Evolutionary conservation across 2,888 invertebrate species (phyloP).

Genomic region (Plemyria rubiginata): DNA sequence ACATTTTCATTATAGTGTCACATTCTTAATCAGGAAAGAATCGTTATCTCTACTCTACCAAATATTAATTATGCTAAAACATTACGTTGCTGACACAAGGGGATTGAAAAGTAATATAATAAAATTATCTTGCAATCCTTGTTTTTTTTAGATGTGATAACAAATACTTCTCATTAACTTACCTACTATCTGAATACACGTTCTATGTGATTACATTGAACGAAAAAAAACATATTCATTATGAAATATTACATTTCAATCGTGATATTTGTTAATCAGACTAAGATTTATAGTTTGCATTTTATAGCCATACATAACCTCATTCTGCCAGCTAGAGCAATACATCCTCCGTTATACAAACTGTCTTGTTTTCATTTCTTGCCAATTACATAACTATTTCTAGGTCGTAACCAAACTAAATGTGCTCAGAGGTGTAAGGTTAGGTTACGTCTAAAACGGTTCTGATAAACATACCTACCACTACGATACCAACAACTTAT

Average conservation of each 20-base stretch:
- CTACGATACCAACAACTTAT: too few species aligned
- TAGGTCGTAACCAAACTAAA: conserved; percentile 52
- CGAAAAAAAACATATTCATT: background rate
- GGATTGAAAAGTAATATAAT: too few species aligned
- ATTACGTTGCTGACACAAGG: too few species aligned
- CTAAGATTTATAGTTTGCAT: conserved; percentile 18
- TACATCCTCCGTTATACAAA: conserved; percentile 57
- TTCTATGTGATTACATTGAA: background rate
- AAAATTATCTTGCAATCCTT: too few species aligned
- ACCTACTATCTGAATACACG: too few species aligned
- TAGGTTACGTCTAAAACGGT: conserved; percentile 41
- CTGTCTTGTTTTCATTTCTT: conserved; percentile 56
- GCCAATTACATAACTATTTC: conserved; percentile 64
- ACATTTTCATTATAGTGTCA: too few species aligned
- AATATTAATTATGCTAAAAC: too few species aligned
- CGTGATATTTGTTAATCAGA: conserved; percentile 11
- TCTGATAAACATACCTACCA: background rate
- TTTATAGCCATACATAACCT: conserved; percentile 42
- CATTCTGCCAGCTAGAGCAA: conserved; percentile 45
- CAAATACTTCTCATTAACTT: background rate
- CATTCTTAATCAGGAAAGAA: too few species aligned
- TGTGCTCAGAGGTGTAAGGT: conserved; percentile 49
- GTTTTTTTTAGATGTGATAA: too few species aligned
- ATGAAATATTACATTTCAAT: background rate
- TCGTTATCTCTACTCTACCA: too few species aligned